phyloP scores from a whole-genome alignment of 2,888 invertebrate genomes.

The Eurytoma californica region DNA sequence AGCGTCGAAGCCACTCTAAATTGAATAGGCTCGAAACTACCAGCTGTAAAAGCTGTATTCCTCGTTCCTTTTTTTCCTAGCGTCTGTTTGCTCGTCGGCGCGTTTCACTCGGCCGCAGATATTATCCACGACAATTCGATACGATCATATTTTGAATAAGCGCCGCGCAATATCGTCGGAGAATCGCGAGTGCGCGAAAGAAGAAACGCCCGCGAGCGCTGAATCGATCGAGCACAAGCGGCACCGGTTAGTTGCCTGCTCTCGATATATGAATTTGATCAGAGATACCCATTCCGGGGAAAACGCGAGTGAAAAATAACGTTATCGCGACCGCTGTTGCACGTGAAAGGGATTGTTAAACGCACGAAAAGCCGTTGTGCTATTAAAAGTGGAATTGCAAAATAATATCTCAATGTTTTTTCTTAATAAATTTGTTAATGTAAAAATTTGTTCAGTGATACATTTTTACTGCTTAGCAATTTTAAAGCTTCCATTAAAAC shows the following conservation, averaged over 20 bases:
- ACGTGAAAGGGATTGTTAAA: not conserved
- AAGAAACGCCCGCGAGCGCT: conserved; percentile 3
- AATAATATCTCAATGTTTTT: too few species aligned
- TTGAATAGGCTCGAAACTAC: conserved; percentile 37
- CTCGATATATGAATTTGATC: conserved; percentile 17
- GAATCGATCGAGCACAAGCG: conserved; percentile 12
- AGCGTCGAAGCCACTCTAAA: conserved; percentile 37
- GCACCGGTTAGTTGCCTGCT: not conserved
- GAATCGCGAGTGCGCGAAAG: not conserved
- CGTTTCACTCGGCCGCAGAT: conserved; percentile 2
- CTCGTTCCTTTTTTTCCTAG: not conserved
- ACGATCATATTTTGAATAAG: conserved; percentile 32
- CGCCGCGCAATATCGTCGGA: not conserved
- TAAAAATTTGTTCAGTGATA: too few species aligned
- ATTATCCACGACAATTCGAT: conserved; percentile 28
- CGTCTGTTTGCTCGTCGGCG: not conserved
- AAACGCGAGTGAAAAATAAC: conserved; percentile 10
- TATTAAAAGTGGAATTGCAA: too few species aligned
- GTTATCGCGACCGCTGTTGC: not conserved
- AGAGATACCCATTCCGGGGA: not conserved
- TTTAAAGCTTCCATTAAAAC: too few species aligned
- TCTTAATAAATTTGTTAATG: too few species aligned
- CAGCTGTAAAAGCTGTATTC: not conserved
- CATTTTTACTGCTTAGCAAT: too few species aligned
- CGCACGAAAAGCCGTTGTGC: too few species aligned